A percentile compares a stretch with the other conserved stretches of the same genome.
These are phyloP conservation scores for Lanistes nyassanus DNA, from an alignment of 1,140 invertebrate genomes.

Conservation along the genomic window DNA sequence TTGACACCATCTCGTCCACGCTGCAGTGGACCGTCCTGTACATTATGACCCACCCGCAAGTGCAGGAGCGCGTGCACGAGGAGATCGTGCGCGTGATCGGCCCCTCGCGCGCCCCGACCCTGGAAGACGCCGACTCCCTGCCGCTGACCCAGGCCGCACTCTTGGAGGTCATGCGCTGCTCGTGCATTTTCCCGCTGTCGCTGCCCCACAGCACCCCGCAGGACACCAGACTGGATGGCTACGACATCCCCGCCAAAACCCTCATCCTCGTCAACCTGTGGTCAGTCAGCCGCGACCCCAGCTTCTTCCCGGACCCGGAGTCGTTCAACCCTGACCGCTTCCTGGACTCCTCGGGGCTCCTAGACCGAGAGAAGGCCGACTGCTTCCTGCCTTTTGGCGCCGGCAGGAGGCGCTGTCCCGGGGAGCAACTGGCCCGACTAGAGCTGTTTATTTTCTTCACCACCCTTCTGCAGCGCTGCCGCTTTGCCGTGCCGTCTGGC, in stretches of 20 bases:
- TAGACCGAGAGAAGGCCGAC: conserved; percentile 41
- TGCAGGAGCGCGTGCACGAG: conserved; percentile 61
- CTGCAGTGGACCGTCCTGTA: conserved; percentile 66
- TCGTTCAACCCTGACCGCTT: conserved; percentile 56
- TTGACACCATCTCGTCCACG: conserved; percentile 65
- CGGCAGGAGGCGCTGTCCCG: conserved; percentile 74
- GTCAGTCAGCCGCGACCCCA: conserved; percentile 52
- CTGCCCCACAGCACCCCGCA: conserved; percentile 63
- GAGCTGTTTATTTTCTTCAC: conserved; percentile 80
- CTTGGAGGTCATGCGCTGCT: conserved; percentile 51
- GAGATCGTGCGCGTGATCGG: conserved; percentile 62
- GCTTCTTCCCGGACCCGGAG: conserved; percentile 50
- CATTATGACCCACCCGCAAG: conserved; percentile 60
- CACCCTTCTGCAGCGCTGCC: conserved; percentile 74
- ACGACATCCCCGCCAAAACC: conserved; percentile 51
- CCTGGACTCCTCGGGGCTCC: conserved; percentile 32
- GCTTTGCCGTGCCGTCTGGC: conserved; percentile 58
- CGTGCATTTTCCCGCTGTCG: conserved; percentile 60
- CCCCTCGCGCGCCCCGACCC: conserved; percentile 34
- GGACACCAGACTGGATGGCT: conserved; percentile 16
- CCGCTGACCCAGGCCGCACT: conserved; percentile 53
- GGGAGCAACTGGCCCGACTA: conserved; percentile 78
- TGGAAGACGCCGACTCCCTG: conserved; percentile 48
- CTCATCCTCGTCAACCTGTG: conserved; percentile 59
- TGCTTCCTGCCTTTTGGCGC: conserved; percentile 51